Evolutionary conservation across 2,888 invertebrate genomes (phyloP).

Genomic region (Petrolisthes cinctipes): DNA sequence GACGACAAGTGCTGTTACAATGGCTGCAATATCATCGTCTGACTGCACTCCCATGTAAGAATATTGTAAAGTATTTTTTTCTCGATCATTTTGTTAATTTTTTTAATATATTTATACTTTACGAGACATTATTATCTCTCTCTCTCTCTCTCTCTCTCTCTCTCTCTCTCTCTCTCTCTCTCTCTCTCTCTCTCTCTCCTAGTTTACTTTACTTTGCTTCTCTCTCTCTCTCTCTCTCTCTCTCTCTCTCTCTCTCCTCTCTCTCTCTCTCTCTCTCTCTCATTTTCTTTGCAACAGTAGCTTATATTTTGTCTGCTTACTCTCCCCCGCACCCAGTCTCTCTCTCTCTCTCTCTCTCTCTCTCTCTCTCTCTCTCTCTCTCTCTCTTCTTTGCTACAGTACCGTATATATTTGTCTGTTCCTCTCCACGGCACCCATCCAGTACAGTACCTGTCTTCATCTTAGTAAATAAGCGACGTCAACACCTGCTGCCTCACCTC

Average conservation of each 20-base stretch:
- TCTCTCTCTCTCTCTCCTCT: neutral
- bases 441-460: neutral
- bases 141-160: neutral
- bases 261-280: constrained; percentile 17
- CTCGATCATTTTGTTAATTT: neutral
- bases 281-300: neutral
- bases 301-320: neutral
- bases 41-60: too few relatives aligned
- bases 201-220: neutral
- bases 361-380: neutral
- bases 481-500: neutral
- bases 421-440: neutral
- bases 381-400: neutral
- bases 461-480: neutral
- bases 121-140: neutral
- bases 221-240: constrained; percentile 14
- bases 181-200: too few relatives aligned
- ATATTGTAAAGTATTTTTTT: too few relatives aligned
- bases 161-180: neutral
- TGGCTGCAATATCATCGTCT: too few relatives aligned
- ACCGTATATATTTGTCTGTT: neutral
- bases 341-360: constrained; percentile 5
- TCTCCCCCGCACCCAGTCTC: neutral
- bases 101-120: neutral
- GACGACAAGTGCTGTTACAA: neutral